Evolutionary conservation across 2,888 invertebrate genomes (phyloP).

Genomic region (Eupsilia transversa): DNA sequence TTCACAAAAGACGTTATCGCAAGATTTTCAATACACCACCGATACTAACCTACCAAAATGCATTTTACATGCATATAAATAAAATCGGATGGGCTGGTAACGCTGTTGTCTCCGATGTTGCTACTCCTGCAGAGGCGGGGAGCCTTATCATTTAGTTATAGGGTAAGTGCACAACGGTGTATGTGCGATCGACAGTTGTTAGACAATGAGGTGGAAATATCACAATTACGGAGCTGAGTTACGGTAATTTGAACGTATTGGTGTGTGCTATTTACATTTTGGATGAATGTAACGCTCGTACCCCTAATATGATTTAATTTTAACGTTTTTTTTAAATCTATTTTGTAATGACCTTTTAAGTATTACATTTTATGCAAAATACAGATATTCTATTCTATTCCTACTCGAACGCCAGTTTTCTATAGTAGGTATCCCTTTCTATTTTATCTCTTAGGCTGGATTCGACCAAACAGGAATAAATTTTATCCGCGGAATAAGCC

Average conservation of each 20-base stretch:
- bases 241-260: constrained; percentile 12
- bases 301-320: neutral
- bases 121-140: constrained; percentile 35
- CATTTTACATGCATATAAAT: constrained; percentile 63
- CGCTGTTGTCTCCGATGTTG: constrained; percentile 58
- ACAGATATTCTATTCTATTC: neutral
- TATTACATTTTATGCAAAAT: too few relatives aligned
- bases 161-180: constrained; percentile 59
- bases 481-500: too few relatives aligned
- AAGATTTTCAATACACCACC: constrained; percentile 31
- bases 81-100: constrained; percentile 65
- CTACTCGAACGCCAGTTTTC: neutral
- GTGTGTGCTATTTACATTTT: constrained; percentile 5
- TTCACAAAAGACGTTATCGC: constrained; percentile 18
- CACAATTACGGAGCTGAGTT: constrained; percentile 18
- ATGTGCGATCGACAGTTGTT: constrained; percentile 9
- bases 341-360: neutral
- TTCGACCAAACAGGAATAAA: too few relatives aligned
- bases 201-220: constrained; percentile 32
- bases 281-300: neutral
- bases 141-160: constrained; percentile 42
- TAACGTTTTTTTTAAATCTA: neutral
- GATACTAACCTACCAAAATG: constrained; percentile 34
- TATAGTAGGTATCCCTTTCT: neutral
- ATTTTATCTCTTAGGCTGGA: too few relatives aligned